Conservation (phyloP, 1,140 invertebrate species). For the Drosophila lini region DNA sequence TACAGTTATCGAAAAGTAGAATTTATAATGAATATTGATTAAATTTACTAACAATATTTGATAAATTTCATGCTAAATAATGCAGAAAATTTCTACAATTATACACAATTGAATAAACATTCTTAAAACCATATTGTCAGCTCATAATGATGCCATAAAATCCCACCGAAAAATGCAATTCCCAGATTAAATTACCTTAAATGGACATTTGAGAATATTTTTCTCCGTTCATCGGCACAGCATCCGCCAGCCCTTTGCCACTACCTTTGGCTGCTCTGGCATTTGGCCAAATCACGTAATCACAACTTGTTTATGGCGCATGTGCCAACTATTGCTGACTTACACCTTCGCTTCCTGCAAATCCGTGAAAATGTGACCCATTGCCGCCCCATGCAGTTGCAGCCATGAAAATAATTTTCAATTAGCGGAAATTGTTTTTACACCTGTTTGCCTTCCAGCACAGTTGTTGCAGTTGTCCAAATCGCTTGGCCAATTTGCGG, state of each 20-base stretch:
- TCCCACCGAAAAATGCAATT: constrained; percentile 1
- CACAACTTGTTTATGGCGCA: constrained; percentile 78
- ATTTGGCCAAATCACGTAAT: constrained; percentile 81
- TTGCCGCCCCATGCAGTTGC: constrained; percentile 19
- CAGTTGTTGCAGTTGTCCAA: constrained; percentile 27
- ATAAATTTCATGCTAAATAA: neutral
- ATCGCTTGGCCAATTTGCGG: constrained; percentile 53
- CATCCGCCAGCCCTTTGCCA: neutral
- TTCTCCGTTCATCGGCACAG: constrained; percentile 13
- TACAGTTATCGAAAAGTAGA: no score
- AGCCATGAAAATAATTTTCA: constrained; percentile 73
- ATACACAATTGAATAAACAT: neutral
- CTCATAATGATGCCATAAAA: neutral
- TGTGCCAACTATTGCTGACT: constrained; percentile 67
- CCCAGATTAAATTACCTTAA: constrained; percentile 10
- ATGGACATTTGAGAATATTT: constrained; percentile 23
- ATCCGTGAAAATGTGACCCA: constrained; percentile 20
- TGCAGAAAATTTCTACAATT: neutral
- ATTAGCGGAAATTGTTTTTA: constrained; percentile 75
- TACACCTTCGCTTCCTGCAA: constrained; percentile 12
- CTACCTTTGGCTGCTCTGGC: constrained; percentile 44
- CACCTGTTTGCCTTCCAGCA: constrained; percentile 56
- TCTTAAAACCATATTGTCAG: neutral
- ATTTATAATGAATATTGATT: no score
- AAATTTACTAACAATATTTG: no score